Percentiles rank a stretch among this genome's conserved stretches.
Conservation (phyloP, 2,888 invertebrate genomes). For the Napeogenes inachia region DNA sequence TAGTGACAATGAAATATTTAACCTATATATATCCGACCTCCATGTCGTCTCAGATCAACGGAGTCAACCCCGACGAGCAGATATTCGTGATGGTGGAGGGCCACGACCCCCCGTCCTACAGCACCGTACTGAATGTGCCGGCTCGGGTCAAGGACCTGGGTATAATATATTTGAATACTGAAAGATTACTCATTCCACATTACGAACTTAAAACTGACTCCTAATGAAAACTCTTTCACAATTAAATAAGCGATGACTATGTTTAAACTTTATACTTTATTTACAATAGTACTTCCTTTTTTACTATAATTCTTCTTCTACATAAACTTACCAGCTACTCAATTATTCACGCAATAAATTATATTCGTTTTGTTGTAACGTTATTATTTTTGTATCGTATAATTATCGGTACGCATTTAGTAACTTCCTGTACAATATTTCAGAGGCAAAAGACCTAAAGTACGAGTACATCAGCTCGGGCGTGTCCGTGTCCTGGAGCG, state of each 20-base stretch:
- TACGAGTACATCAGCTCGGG: slow-evolving; percentile 47
- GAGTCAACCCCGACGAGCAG: slow-evolving; percentile 36
- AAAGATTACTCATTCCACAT: no score
- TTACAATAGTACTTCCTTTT: no score
- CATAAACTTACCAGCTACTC: no score
- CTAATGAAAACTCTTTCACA: no score
- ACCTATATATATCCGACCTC: not conserved
- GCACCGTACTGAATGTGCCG: slow-evolving; percentile 46
- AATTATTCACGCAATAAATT: no score
- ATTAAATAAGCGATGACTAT: no score
- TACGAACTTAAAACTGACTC: no score
- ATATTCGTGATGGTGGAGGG: slow-evolving; percentile 49
- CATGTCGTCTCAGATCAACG: slow-evolving; percentile 34
- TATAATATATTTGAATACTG: not conserved
- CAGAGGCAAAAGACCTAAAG: slow-evolving; percentile 47
- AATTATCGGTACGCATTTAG: not conserved
- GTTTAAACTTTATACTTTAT: no score
- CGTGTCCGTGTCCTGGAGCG: slow-evolving; percentile 48
- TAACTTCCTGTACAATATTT: slow-evolving; percentile 8
- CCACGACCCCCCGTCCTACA: slow-evolving; percentile 41
- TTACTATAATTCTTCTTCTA: no score
- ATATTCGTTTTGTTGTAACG: no score
- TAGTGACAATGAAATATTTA: not conserved
- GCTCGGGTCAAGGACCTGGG: slow-evolving; percentile 41
- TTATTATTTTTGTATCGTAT: not conserved